These are phyloP conservation scores for Ostrea denselamellosa DNA, from an alignment of 1,140 invertebrate genomes.

Conservation along the genomic window DNA sequence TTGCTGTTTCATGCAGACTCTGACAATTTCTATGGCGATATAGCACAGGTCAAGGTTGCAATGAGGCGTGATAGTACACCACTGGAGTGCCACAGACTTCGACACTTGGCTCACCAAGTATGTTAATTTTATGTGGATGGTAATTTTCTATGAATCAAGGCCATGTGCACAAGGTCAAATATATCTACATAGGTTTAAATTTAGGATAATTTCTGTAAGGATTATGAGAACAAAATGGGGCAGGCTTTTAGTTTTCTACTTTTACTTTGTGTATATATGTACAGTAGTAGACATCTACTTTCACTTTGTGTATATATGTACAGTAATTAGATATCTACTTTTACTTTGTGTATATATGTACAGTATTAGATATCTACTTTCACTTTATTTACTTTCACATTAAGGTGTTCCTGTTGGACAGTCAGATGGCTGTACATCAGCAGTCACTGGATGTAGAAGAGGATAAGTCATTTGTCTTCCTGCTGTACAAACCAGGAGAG, in stretches of 20 bases:
- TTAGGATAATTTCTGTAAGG: no score
- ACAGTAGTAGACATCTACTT: no score
- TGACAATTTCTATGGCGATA: constrained; percentile 94
- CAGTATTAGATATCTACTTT: no score
- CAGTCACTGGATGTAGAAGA: constrained; percentile 68
- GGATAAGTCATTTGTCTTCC: constrained; percentile 90
- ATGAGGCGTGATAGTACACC: constrained; percentile 90
- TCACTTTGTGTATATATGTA: no score
- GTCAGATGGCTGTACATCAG: constrained; percentile 79
- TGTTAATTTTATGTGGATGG: no score
- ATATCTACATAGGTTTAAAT: no score
- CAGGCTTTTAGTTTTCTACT: constrained; percentile 38
- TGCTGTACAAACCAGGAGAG: constrained; percentile 88
- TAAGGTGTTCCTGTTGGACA: constrained; percentile 85
- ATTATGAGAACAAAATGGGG: not conserved
- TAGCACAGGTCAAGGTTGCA: constrained; percentile 94
- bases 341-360: no score
- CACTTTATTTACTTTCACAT: no score
- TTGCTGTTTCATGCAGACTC: constrained; percentile 92
- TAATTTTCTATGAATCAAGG: not conserved
- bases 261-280: no score
- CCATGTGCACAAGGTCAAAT: not conserved
- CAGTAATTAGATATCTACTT: constrained; percentile 46
- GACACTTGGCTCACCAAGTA: constrained; percentile 91
- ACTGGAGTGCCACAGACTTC: constrained; percentile 88